Evolutionary conservation across 2,888 invertebrate genomes (phyloP).

Genomic region (Onchidella celtica): DNA sequence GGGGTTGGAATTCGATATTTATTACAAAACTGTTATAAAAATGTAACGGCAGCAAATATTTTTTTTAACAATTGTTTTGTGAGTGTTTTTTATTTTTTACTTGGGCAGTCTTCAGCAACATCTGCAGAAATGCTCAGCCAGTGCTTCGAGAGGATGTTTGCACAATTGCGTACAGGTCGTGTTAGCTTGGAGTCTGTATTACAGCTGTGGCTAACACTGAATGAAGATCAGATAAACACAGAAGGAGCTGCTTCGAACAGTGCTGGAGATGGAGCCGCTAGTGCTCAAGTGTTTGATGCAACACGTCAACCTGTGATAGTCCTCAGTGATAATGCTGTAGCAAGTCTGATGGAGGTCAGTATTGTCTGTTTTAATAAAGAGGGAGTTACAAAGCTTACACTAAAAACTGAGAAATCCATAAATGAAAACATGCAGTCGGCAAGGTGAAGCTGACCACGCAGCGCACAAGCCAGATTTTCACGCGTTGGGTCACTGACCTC

Average conservation of each 20-base stretch:
- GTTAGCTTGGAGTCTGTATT: constrained; percentile 91
- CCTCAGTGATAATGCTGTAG: constrained; percentile 84
- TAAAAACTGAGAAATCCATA: no score
- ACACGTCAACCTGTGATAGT: constrained; percentile 83
- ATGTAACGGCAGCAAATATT: no score
- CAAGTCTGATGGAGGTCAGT: constrained; percentile 84
- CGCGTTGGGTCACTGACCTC: no score
- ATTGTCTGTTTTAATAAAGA: background rate
- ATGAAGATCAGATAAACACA: constrained; percentile 82
- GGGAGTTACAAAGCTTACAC: no score
- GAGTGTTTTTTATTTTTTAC: background rate
- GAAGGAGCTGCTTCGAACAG: constrained; percentile 28
- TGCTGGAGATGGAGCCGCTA: constrained; percentile 25
- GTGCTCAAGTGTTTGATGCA: constrained; percentile 68
- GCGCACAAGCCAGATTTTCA: no score
- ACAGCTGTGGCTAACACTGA: constrained; percentile 92
- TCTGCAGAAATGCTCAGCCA: constrained; percentile 84
- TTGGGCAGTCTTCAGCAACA: constrained; percentile 50
- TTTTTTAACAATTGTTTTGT: no score
- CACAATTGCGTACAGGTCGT: constrained; percentile 84
- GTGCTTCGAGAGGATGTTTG: constrained; percentile 87
- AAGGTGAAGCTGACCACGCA: no score
- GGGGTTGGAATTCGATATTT: no score
- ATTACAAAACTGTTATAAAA: no score
- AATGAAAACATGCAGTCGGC: no score